Base-by-base conservation (phyloP, 2,888 invertebrate species). In the Polymixis flavicincta region DNA sequence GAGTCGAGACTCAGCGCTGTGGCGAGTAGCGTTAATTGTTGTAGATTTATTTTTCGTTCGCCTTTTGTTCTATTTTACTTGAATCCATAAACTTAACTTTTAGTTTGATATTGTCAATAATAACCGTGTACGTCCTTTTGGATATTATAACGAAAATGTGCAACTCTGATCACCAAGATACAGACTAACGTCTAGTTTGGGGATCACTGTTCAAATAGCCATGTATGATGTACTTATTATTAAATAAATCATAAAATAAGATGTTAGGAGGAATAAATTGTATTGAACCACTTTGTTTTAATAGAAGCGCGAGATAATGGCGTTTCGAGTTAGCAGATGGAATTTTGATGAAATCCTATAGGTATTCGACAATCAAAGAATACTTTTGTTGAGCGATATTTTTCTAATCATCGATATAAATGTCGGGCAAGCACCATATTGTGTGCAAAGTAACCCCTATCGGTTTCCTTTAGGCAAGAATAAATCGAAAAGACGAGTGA, bases 1-100 rank as follows among this genome's bases (percentile, higher is more conserved):
- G 60, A 78, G 63, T 59, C 69, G 61, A 57, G 74, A 73, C n/a
- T n/a, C n/a, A n/a, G n/a, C 42, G 63, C 63, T 73, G 66, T 78
- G 28, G 54, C 50, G 45, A 54, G 61, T 42, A 54, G 14, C 64
- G 59, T 42, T 60, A 71, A 64, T 57, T 76, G 70, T 60, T 73
- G 60, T 37, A 50, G 37, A n/a, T n/a, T n/a, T n/a, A n/a, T n/a
- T n/a, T n/a, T n/a, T n/a, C n/a, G n/a, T n/a, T n/a, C n/a, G n/a
- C n/a, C n/a, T n/a, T n/a, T n/a, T n/a, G n/a, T n/a, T n/a, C n/a
- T n/a, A n/a, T n/a, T n/a, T n/a, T n/a, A n/a, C n/a, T n/a, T n/a
- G n/a, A n/a, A n/a, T n/a, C n/a, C n/a, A n/a, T n/a, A n/a, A n/a
- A n/a, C n/a, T n/a, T n/a, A n/a, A n/a, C n/a, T n/a, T n/a, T n/a